Evolutionary conservation across 1,140 invertebrate species (phyloP).

Genomic region (Metopolophium dirhodum): DNA sequence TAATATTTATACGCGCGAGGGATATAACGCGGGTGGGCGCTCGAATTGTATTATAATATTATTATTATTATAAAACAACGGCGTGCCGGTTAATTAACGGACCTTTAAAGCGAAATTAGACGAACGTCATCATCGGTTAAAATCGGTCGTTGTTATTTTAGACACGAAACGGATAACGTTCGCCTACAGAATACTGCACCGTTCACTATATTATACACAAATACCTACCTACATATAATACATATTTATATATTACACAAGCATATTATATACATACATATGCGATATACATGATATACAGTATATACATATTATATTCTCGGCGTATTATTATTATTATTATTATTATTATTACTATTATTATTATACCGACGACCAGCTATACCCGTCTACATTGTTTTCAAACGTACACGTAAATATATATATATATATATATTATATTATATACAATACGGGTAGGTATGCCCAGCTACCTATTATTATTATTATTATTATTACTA

Average conservation of each 20-base stretch:
- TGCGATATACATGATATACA: too few species aligned
- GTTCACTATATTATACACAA: neutral
- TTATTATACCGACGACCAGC: neutral
- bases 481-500: constrained; percentile 15
- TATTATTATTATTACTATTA: neutral
- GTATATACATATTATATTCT: too few species aligned
- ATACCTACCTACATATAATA: neutral
- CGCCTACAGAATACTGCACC: neutral
- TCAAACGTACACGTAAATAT: neutral
- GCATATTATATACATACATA: too few species aligned
- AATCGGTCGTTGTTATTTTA: constrained; percentile 17
- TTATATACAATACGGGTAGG: neutral
- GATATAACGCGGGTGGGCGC: neutral
- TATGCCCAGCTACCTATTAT: neutral
- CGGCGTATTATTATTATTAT: neutral
- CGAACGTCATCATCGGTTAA: neutral
- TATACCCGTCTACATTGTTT: neutral
- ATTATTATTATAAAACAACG: neutral
- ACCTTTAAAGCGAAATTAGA: neutral
- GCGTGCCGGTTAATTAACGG: neutral
- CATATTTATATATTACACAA: neutral
- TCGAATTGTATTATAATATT: neutral
- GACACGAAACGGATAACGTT: neutral
- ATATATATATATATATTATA: too few species aligned
- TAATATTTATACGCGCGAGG: too few species aligned